A percentile compares a stretch with the other conserved stretches of the same genome.
These are phyloP conservation scores for Seriola aureovittata DNA, from an alignment of 2,113 vertebrate genomes.

Conservation along the genomic window DNA sequence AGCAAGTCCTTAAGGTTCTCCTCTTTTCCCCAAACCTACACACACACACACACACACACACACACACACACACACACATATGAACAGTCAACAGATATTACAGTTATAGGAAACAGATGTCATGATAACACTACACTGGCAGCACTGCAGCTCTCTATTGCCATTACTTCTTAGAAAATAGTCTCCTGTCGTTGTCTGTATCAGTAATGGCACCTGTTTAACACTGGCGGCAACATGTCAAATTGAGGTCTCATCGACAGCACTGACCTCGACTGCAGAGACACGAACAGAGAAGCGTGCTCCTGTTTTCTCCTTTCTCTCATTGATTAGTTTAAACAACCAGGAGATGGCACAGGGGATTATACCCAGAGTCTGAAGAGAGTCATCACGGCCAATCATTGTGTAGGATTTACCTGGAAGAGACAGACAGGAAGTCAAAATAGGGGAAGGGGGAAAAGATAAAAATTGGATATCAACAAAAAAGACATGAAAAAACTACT, in stretches of 20 bases:
- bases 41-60: conserved; percentile 11
- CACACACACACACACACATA: neutral
- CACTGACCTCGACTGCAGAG: conserved; percentile 94
- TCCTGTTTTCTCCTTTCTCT: conserved; percentile 97
- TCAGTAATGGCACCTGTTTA: conserved; percentile 2
- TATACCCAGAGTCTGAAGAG: conserved; percentile 96
- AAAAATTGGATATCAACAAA: conserved; percentile 36
- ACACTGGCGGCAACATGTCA: conserved; percentile 7
- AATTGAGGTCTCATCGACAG: conserved; percentile 12
- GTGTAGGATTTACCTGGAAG: conserved; percentile 95
- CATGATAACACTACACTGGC: neutral
- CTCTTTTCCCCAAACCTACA: conserved; percentile 93
- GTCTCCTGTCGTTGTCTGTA: conserved; percentile 10
- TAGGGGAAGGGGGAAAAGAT: neutral
- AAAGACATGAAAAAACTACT: conserved; percentile 12
- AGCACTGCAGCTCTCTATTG: neutral
- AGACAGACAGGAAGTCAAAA: conserved; percentile 31
- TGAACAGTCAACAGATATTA: neutral
- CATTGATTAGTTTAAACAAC: conserved; percentile 98
- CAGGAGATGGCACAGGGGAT: conserved; percentile 99
- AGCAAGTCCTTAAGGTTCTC: conserved; percentile 96
- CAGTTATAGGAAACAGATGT: neutral
- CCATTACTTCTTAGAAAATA: neutral
- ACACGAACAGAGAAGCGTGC: conserved; percentile 98
- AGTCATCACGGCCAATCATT: conserved; percentile 97